Evolutionary conservation across 2,797 vertebrate genomes (phyloP).

Genomic region (Prionace glauca): DNA sequence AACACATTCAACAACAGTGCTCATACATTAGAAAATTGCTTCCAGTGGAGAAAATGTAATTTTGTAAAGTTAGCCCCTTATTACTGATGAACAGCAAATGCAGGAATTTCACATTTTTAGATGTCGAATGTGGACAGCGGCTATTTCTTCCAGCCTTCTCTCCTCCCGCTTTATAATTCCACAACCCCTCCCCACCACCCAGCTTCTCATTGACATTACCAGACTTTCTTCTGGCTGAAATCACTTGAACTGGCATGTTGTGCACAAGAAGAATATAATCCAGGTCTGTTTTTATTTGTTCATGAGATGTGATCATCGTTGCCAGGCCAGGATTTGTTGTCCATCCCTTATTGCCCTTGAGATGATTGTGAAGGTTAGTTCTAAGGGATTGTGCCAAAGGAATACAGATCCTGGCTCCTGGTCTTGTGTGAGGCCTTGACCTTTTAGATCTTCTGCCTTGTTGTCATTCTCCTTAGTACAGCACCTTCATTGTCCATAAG

Average conservation of each 20-base stretch:
- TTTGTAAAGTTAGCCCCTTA: background rate
- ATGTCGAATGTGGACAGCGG: background rate
- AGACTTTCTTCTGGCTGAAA: background rate
- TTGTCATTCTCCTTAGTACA: background rate
- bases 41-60: background rate
- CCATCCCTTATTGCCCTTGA: background rate
- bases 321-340: background rate
- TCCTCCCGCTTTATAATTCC: background rate
- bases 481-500: background rate
- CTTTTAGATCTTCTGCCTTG: background rate
- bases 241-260: too few relatives aligned
- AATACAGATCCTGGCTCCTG: background rate
- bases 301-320: background rate
- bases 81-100: background rate
- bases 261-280: background rate
- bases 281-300: background rate
- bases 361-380: background rate
- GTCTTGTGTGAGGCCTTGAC: background rate
- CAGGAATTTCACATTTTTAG: background rate
- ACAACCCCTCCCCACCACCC: too few relatives aligned
- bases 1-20: background rate
- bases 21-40: background rate
- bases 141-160: background rate
- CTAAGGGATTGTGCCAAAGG: background rate
- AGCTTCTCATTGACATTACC: background rate